phyloP scores from a whole-genome alignment of 35 echinoderm and acorn worm genomes.

The Ptychodera flava region DNA sequence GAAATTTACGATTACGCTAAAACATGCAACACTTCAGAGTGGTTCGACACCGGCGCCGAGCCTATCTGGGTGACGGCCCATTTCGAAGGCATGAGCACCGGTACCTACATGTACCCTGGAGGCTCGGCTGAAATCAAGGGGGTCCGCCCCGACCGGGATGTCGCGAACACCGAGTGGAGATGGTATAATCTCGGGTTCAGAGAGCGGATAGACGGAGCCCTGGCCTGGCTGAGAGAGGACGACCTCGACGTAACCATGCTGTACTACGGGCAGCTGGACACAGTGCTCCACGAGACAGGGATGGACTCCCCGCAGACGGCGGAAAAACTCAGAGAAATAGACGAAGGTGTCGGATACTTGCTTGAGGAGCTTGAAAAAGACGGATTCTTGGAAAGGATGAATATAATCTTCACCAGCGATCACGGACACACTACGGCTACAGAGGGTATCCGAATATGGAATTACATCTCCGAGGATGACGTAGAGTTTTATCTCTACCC shows the following conservation, averaged over 20 bases:
- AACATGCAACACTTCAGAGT: conserved; percentile 55
- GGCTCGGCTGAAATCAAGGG: conserved; percentile 67
- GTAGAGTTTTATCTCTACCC: conserved; percentile 46
- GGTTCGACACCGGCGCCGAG: conserved; percentile 87
- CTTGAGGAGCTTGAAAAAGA: conserved; percentile 48
- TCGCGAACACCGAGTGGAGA: conserved; percentile 32
- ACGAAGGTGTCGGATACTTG: conserved; percentile 47
- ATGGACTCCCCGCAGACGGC: conserved; percentile 27
- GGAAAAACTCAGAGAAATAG: conserved; percentile 16
- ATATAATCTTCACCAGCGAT: conserved; percentile 60
- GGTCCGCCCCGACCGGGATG: conserved; percentile 29
- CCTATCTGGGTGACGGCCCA: conserved; percentile 70
- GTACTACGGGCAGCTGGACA: conserved; percentile 67
- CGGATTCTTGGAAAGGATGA: conserved; percentile 36
- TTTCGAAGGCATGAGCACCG: conserved; percentile 50
- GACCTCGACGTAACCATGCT: conserved; percentile 61
- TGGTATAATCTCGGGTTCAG: too few species aligned
- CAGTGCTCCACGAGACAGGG: conserved; percentile 49
- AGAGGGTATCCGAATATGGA: conserved; percentile 41
- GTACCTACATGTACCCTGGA: conserved; percentile 74
- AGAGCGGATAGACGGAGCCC: conserved; percentile 34
- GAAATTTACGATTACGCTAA: conserved; percentile 34
- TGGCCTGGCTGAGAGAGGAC: conserved; percentile 68
- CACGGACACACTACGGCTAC: conserved; percentile 35
- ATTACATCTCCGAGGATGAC: conserved; percentile 52